Evolutionary conservation across 1,140 invertebrate genomes (phyloP), one percentile per base, ranked within the genome.

Genomic region (Cepaea nemoralis): DNA sequence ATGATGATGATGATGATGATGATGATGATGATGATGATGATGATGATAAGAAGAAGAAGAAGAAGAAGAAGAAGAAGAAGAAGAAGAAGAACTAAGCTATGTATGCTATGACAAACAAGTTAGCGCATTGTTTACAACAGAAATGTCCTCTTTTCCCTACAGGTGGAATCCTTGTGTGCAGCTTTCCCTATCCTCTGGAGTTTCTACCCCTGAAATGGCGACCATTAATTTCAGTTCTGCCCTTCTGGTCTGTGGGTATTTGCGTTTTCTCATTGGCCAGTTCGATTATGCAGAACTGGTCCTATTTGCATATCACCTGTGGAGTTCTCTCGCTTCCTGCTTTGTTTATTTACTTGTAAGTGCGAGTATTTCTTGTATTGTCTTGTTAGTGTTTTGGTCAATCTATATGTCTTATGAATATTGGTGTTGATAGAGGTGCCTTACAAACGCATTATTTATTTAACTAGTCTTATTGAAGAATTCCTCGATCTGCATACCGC

Each of bases 301-400:
- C 33, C 63, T 92, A 91, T 80, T 91, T 96, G 50, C 94, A 96
- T 90, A 92, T 96, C 33, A 94, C 94, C 3, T 91, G 95, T 6
- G 95, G 95, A 12, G 87, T 95, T 16, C 95, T 95, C 0, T 94
- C 94, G 76, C 83, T 95, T 10, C 86, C 94, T 6, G 95, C 96
- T 81, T 92, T 82, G 24, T 14, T 78, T 0, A 55, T 67, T 0
- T 82, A 66, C 59, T 78, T 77, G 81, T 82, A 59, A 81, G 80
- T 81, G 10, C 24, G 14, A 19, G 33, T 67, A 66, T 63, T 10
- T 31, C 27, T 22, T 42, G 6, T 33, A 42, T 31, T 27, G 10
- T 31, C 45, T 48, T 76, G 24, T n/a, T 24, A n/a, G 45, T 76
- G 39, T 45, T 45, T n/a, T n/a, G n/a, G n/a, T n/a, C n/a, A n/a